Conservation (phyloP, 2,113 vertebrate genomes). For the Physeter macrocephalus region DNA sequence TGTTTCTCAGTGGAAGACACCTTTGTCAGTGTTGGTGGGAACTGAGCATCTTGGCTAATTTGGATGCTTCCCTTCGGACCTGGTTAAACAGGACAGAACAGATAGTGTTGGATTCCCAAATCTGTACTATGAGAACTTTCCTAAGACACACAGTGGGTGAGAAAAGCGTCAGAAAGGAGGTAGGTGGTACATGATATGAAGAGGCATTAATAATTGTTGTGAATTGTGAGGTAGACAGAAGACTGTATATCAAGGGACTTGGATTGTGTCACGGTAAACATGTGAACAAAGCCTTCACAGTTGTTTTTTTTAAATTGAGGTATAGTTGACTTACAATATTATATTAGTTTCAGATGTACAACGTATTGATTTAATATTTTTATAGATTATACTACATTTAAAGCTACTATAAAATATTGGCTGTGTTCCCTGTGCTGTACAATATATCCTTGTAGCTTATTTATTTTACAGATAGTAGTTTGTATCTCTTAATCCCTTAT, state of each 20-base stretch:
- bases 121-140: neutral
- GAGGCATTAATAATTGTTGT: slow-evolving; percentile 73
- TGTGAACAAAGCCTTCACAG: slow-evolving; percentile 69
- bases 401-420: neutral
- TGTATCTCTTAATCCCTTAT: neutral
- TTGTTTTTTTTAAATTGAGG: neutral
- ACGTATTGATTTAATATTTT: neutral
- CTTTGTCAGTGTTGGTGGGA: slow-evolving; percentile 36
- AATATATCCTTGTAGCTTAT: neutral
- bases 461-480: neutral
- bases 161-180: neutral
- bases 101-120: neutral
- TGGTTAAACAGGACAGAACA: slow-evolving; percentile 13
- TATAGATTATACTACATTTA: neutral
- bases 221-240: slow-evolving; percentile 42
- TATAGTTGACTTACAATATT: neutral
- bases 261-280: slow-evolving; percentile 70
- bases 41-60: slow-evolving; percentile 68
- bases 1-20: slow-evolving; percentile 53
- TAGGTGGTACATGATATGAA: slow-evolving; percentile 25
- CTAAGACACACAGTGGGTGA: neutral
- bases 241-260: slow-evolving; percentile 35
- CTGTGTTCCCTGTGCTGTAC: neutral
- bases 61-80: slow-evolving; percentile 55
- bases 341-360: neutral